These are phyloP conservation scores for Chloroclystis v-ata DNA, from an alignment of 2,888 invertebrate species.

Conservation along the genomic window DNA sequence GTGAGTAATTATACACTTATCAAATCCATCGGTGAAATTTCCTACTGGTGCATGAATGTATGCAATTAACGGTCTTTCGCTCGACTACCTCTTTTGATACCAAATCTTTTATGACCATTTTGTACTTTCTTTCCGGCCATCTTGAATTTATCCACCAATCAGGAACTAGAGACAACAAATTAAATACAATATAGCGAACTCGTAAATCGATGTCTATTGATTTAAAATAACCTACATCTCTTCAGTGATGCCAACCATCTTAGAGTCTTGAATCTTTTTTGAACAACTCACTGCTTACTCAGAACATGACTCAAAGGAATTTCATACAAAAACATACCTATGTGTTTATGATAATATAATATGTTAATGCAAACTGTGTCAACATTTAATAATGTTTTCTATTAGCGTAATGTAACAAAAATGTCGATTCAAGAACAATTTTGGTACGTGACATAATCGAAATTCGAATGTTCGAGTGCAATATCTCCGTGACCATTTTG, in stretches of 20 bases:
- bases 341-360: conserved; percentile 4
- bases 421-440: background rate
- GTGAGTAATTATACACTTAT: conserved; percentile 44
- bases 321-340: conserved; percentile 11
- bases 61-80: conserved; percentile 38
- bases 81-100: conserved; percentile 29
- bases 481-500: background rate
- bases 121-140: conserved; percentile 20
- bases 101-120: conserved; percentile 24
- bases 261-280: conserved; percentile 11
- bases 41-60: conserved; percentile 44
- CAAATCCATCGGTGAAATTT: conserved; percentile 47
- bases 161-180: conserved; percentile 10
- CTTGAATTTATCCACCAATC: conserved; percentile 2
- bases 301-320: conserved; percentile 23
- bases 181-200: conserved; percentile 20
- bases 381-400: conserved; percentile 18
- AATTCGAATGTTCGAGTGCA: background rate
- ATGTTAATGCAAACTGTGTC: conserved; percentile 24
- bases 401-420: conserved; percentile 1
- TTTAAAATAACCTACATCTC: conserved; percentile 15
- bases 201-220: conserved; percentile 35
- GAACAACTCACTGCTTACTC: conserved; percentile 14
- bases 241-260: conserved; percentile 12
- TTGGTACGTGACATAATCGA: conserved; percentile 13